Percentiles rank a stretch among this genome's conserved stretches.
phyloP scores from a whole-genome alignment of 2,797 vertebrate species.

The Delichon dasypus region DNA sequence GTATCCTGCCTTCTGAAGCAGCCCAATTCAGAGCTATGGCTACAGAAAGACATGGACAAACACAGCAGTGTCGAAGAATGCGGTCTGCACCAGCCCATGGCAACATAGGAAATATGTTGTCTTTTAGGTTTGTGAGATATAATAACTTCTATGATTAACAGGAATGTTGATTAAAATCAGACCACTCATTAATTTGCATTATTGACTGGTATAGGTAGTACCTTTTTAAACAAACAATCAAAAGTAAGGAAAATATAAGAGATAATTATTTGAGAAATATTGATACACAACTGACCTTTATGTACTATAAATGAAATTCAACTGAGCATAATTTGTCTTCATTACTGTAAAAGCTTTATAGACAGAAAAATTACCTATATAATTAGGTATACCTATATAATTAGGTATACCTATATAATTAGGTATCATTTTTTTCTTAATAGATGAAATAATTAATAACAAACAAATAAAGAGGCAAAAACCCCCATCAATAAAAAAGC shows the following conservation, averaged over 20 bases:
- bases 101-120: background rate
- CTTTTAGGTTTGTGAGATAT: background rate
- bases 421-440: background rate
- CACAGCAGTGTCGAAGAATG: rapidly evolving
- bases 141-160: background rate
- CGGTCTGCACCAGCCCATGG: background rate
- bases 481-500: background rate
- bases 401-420: background rate
- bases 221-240: background rate
- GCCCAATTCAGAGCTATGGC: background rate
- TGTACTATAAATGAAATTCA: background rate
- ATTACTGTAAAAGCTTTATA: background rate
- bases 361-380: background rate
- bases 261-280: background rate
- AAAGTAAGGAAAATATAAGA: background rate
- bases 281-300: background rate
- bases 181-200: background rate
- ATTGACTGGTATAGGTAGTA: background rate
- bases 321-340: background rate
- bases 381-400: background rate
- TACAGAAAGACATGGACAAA: background rate
- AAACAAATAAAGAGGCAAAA: background rate
- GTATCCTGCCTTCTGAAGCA: background rate
- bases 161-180: background rate
- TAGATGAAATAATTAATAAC: background rate